A percentile compares a stretch with the other conserved stretches of the same genome.
phyloP scores from a whole-genome alignment of 2,888 invertebrate genomes.

The Thalpophila matura region DNA sequence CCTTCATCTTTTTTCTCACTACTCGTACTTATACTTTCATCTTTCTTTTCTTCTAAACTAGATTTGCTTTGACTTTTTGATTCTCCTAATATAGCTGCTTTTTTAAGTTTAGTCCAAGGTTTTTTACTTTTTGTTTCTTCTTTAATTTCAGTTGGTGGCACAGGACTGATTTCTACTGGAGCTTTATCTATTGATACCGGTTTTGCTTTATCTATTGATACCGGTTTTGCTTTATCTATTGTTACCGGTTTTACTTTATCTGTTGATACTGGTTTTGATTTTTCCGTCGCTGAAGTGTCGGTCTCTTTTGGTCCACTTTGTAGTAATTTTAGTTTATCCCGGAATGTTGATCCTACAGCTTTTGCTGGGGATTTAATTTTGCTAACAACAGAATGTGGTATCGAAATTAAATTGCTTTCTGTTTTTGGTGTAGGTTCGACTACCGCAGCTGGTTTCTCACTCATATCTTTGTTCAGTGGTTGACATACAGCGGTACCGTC shows the following conservation, averaged over 20 bases:
- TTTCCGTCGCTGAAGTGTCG: slow-evolving; percentile 72
- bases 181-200: slow-evolving; percentile 73
- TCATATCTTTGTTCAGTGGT: slow-evolving; percentile 82
- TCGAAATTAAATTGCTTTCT: slow-evolving; percentile 86
- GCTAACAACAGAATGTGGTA: slow-evolving; percentile 88
- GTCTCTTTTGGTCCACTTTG: slow-evolving; percentile 83
- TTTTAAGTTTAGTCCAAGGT: slow-evolving; percentile 95
- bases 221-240: slow-evolving; percentile 77
- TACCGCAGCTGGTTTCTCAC: slow-evolving; percentile 85
- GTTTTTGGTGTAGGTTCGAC: slow-evolving; percentile 87
- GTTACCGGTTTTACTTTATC: slow-evolving; percentile 77
- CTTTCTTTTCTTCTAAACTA: slow-evolving; percentile 80
- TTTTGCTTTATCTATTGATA: slow-evolving; percentile 77
- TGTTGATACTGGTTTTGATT: slow-evolving; percentile 69
- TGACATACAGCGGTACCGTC: slow-evolving; percentile 87
- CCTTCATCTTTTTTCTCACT: slow-evolving; percentile 68
- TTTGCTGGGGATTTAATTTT: slow-evolving; percentile 90
- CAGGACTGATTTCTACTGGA: slow-evolving; percentile 76
- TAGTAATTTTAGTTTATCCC: slow-evolving; percentile 87
- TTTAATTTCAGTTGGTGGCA: slow-evolving; percentile 75
- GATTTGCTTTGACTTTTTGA: slow-evolving; percentile 83
- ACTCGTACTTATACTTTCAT: slow-evolving; percentile 65
- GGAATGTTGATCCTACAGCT: slow-evolving; percentile 85
- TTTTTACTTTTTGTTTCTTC: slow-evolving; percentile 89
- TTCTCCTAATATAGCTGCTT: slow-evolving; percentile 92